These are phyloP conservation scores for Avahi laniger DNA, from an alignment of 2,797 vertebrate genomes.

Conservation along the genomic window DNA sequence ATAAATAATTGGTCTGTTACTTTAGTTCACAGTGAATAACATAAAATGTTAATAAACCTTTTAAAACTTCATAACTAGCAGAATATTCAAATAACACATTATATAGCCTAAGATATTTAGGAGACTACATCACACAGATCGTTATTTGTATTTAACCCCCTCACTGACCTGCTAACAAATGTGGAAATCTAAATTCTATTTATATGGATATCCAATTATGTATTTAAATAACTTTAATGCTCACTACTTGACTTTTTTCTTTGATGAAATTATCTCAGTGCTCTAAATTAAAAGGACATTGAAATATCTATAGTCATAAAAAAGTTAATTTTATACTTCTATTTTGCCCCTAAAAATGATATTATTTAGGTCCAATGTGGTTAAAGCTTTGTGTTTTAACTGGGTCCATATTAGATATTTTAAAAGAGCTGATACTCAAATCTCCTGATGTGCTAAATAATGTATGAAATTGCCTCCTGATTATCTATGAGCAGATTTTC, in stretches of 20 bases:
- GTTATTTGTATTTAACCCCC: constrained; percentile 65
- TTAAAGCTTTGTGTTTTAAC: constrained; percentile 43
- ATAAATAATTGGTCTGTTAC: constrained; percentile 71
- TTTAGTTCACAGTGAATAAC: constrained; percentile 57
- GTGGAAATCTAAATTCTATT: constrained; percentile 11
- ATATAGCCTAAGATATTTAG: constrained; percentile 51
- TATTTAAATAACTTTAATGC: constrained; percentile 57
- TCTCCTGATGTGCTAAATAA: constrained; percentile 29
- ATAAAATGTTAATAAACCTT: constrained; percentile 77
- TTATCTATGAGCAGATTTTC: constrained; percentile 33
- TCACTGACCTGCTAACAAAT: constrained; percentile 55
- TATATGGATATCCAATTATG: constrained; percentile 15
- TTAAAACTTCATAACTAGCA: constrained; percentile 60
- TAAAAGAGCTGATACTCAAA: background rate
- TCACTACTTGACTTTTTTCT: background rate
- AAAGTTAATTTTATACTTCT: background rate
- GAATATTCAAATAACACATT: constrained; percentile 64
- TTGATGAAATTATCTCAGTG: constrained; percentile 10
- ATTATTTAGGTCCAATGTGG: background rate
- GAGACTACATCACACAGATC: constrained; percentile 55
- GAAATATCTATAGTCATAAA: background rate
- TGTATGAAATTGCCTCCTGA: constrained; percentile 22
- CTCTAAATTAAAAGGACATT: constrained; percentile 39
- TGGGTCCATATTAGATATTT: background rate
- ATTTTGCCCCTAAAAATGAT: constrained; percentile 1